These are phyloP conservation scores for Seladonia tumulorum DNA, from an alignment of 2,888 invertebrate genomes.

Conservation along the genomic window DNA sequence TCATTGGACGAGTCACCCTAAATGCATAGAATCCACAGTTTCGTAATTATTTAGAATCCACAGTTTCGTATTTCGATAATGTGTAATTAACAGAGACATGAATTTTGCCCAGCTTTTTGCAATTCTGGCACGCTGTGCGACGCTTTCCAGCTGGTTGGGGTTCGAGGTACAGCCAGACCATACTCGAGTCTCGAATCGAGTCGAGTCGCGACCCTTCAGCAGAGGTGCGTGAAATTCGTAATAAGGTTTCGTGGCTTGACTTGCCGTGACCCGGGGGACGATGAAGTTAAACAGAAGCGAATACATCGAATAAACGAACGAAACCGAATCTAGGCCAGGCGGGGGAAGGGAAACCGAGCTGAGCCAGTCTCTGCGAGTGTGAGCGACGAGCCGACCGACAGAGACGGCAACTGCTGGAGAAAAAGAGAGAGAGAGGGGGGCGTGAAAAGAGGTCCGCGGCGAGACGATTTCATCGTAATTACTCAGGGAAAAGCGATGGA, in stretches of 20 bases:
- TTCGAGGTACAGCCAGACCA: neutral
- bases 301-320: slow-evolving; percentile 52
- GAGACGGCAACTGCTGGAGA: neutral
- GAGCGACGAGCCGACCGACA: neutral
- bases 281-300: slow-evolving; percentile 58
- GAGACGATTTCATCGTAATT: slow-evolving; percentile 45
- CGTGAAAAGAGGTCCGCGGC: slow-evolving; percentile 34
- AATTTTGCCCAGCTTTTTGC: neutral
- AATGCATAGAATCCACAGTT: neutral
- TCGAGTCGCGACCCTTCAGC: slow-evolving; percentile 30
- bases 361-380: neutral
- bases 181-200: neutral
- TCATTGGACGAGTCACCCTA: too few relatives aligned
- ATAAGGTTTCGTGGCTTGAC: slow-evolving; percentile 59
- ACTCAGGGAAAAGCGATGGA: slow-evolving; percentile 30
- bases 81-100: neutral
- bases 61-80: neutral
- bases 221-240: slow-evolving; percentile 67
- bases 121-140: neutral
- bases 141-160: neutral
- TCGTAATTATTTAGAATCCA: neutral
- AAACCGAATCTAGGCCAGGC: slow-evolving; percentile 39
- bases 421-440: neutral
- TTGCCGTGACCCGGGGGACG: slow-evolving; percentile 38
- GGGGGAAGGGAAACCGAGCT: neutral